Percentiles rank a stretch among this genome's conserved stretches.
phyloP scores from a whole-genome alignment of 23 tunicate species.

The Oikopleura vanhoeffeni region DNA sequence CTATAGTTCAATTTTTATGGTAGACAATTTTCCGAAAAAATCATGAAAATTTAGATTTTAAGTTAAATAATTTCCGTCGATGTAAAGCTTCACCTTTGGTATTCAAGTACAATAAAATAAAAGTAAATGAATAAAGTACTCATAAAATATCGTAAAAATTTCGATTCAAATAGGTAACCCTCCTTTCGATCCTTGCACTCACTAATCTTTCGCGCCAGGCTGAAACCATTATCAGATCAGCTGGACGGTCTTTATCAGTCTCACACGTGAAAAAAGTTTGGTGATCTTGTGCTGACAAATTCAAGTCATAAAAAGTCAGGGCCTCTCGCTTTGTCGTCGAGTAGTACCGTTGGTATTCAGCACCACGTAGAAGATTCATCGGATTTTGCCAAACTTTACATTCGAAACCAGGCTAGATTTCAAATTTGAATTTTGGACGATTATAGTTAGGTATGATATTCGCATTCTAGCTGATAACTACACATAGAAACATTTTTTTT shows the following conservation, averaged over 20 bases:
- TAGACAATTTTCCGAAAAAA: no score
- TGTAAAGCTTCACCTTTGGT: no score
- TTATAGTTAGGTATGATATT: no score
- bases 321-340: conserved; percentile 74
- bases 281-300: conserved; percentile 81
- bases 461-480: no score
- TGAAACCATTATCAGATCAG: conserved; percentile 64
- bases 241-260: conserved; percentile 34
- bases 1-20: no score
- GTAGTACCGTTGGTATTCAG: conserved; percentile 67
- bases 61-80: no score
- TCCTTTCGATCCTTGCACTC: conserved; percentile 42
- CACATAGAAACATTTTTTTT: no score
- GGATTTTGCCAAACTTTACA: conserved; percentile 94
- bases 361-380: conserved; percentile 50
- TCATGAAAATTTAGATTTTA: no score
- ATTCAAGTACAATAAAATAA: no score
- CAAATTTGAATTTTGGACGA: no score
- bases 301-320: conserved; percentile 72
- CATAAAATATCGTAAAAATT: no score
- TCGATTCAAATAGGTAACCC: conserved; percentile 38
- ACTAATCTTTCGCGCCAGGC: conserved; percentile 81
- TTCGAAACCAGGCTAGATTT: conserved; percentile 21
- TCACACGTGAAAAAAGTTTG: conserved; percentile 85
- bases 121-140: no score